These are phyloP conservation scores for Melitaea athalia DNA, from an alignment of 2,888 invertebrate species.

Conservation along the genomic window DNA sequence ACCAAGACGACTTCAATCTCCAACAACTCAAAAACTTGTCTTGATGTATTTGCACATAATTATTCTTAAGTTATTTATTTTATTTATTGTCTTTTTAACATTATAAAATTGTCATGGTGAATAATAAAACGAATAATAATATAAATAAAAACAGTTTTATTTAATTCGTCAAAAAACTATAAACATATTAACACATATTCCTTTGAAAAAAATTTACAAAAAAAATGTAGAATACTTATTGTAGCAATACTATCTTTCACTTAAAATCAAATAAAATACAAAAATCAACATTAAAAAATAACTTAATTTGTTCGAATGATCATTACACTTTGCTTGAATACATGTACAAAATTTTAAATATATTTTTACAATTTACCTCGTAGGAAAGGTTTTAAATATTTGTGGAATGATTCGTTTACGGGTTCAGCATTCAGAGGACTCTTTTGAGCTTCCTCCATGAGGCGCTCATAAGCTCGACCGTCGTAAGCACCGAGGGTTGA, in stretches of 20 bases:
- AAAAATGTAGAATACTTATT: background rate
- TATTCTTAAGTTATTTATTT: slow-evolving; percentile 52
- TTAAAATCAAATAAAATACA: background rate
- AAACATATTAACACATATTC: background rate
- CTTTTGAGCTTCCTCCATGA: slow-evolving; percentile 90
- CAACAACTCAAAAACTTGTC: slow-evolving; percentile 63
- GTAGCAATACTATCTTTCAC: too few species aligned
- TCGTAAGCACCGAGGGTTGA: slow-evolving; percentile 91
- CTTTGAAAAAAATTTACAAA: background rate
- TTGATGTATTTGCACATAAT: slow-evolving; percentile 68
- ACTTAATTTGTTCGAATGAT: background rate
- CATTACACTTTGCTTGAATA: background rate
- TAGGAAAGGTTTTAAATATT: slow-evolving; percentile 90
- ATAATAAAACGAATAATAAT: slow-evolving; percentile 26
- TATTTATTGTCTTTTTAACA: slow-evolving; percentile 27
- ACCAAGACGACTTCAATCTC: slow-evolving; percentile 67
- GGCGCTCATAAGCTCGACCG: slow-evolving; percentile 91
- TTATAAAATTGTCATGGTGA: slow-evolving; percentile 19
- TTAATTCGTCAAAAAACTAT: background rate
- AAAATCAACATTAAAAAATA: background rate
- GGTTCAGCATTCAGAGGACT: slow-evolving; percentile 91
- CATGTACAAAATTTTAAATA: background rate
- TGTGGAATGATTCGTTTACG: slow-evolving; percentile 88
- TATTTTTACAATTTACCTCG: slow-evolving; percentile 84
- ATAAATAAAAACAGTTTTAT: slow-evolving; percentile 10